Conservation (phyloP, 2,113 vertebrate genomes). For the Ptyas mucosa region DNA sequence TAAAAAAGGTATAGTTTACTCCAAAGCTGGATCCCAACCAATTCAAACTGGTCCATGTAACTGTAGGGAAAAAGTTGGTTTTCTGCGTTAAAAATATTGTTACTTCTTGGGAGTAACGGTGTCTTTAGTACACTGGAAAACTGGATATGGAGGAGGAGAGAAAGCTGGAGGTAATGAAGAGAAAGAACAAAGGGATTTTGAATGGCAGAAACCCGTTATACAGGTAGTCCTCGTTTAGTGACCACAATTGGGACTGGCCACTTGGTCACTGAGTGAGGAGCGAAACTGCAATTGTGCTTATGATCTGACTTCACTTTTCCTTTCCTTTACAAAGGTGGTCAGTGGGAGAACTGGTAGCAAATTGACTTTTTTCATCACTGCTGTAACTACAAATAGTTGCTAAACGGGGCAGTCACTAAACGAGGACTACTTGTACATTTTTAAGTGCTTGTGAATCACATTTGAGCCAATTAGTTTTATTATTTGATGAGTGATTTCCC, state of each 20-base stretch:
- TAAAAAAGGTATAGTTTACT: neutral
- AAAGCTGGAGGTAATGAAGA: neutral
- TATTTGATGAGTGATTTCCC: neutral
- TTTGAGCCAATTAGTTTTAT: neutral
- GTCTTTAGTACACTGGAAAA: neutral
- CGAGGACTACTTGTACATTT: neutral
- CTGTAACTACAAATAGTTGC: neutral
- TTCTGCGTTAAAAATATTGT: neutral
- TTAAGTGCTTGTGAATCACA: neutral
- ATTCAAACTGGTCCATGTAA: conserved; percentile 2
- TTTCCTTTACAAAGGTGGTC: neutral
- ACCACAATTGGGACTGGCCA: neutral
- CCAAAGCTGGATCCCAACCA: neutral
- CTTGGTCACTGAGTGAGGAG: neutral
- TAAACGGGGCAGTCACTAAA: neutral
- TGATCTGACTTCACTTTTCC: neutral
- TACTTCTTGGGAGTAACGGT: neutral
- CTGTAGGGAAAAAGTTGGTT: neutral
- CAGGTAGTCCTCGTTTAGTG: neutral
- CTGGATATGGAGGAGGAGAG: neutral
- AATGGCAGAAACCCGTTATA: neutral
- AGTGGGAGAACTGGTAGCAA: neutral
- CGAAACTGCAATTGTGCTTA: neutral
- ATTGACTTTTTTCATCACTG: neutral
- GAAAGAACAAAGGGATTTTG: neutral